phyloP scores from a whole-genome alignment of 2,113 vertebrate species.

The Rhipidura dahli region DNA sequence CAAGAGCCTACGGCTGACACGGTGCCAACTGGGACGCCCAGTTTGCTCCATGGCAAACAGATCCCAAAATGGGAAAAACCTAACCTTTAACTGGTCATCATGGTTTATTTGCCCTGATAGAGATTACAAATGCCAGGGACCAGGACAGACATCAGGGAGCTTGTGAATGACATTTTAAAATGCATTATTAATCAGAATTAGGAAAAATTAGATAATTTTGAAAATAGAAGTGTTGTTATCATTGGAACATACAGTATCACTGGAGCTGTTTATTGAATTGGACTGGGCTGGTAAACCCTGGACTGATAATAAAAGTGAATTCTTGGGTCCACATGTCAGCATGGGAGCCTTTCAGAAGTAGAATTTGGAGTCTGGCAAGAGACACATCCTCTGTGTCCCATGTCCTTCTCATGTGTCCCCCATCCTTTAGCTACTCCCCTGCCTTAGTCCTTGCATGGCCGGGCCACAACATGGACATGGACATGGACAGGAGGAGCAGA shows the following conservation, averaged over 20 bases:
- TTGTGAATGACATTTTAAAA: background rate
- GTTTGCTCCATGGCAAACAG: background rate
- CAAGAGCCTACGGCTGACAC: background rate
- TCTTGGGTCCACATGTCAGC: background rate
- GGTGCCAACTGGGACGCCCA: background rate
- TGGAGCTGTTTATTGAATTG: background rate
- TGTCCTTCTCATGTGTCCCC: fast-evolving
- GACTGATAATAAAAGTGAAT: background rate
- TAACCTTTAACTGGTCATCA: background rate
- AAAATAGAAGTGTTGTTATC: background rate
- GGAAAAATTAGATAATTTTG: background rate
- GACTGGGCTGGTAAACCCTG: background rate
- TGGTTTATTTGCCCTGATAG: background rate
- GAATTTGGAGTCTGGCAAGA: background rate
- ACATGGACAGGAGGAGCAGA: background rate
- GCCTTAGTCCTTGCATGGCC: too few species aligned
- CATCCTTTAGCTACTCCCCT: background rate
- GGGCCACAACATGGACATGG: fast-evolving
- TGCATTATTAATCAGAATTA: background rate
- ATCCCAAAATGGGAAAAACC: background rate
- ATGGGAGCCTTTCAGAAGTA: background rate
- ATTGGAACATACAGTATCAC: background rate
- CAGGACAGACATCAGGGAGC: background rate
- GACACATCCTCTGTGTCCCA: background rate
- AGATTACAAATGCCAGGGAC: background rate